Base-by-base conservation (phyloP, 2,113 vertebrate genomes). In the Indicator indicator region DNA sequence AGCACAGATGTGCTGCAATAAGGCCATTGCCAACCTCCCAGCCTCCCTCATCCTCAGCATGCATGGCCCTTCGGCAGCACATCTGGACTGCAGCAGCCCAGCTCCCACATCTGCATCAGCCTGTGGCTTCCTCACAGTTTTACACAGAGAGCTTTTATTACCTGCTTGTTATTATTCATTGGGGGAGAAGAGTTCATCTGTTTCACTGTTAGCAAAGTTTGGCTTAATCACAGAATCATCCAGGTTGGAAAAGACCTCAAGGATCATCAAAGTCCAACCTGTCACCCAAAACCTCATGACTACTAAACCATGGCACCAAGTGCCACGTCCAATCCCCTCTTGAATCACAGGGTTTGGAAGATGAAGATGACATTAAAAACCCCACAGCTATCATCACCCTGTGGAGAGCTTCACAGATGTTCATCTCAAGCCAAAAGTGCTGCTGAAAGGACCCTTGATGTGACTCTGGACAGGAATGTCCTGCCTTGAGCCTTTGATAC, bases 161-260 rank as follows among this genome's bases (percentile, higher is more conserved):
- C 36, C 26, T 7, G 11, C 8, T 36, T 1, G 0, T 65, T 59
- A 15, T 52, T 28, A 19, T 46, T 65, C 52, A 33, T 12, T 17
- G 30, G 17, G 16, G 50, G 11, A 50, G 11, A 58, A 12, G 11
- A 42, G 1, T 11, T 33, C 9, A 1, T 7, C 0, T 32, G 23
- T 15, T 10, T 8, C 38, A 4, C 42, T 9, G 9, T 60, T 32
- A 30, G 21, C 28, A 30, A 54, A 23, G 30, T 42, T 70, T 60
- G 71, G 12, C 71, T 63, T 24, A 21, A 11, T 28, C 42, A 13
- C 54, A 18, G 58, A 36, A 36, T 36, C 36, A 36, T 7, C 36
- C 7, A 36, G 36, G 36, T 36, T 36, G 36, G 36, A 36, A 36
- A 36, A 36, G 36, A 36, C 36, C 36, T 36, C 36, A 36, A 36